A percentile compares a stretch with the other conserved stretches of the same genome.
These are phyloP conservation scores for Azemiops feae DNA, from an alignment of 2,113 vertebrate species.

Conservation along the genomic window DNA sequence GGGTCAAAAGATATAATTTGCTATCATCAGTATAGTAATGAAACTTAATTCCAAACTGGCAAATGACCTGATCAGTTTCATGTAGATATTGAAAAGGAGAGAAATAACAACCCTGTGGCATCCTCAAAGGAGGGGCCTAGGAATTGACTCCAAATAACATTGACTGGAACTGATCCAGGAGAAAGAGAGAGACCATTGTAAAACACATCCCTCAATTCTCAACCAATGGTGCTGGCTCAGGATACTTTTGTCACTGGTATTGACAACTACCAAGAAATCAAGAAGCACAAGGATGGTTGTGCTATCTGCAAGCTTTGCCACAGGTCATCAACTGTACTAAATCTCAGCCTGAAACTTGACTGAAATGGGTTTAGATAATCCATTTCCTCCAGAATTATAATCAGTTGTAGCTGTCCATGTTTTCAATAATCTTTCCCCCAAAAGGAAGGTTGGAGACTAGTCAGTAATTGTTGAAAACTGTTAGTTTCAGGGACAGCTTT, in stretches of 20 bases:
- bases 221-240: neutral
- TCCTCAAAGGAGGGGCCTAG: neutral
- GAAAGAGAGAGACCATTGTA: neutral
- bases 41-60: neutral
- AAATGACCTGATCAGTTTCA: neutral
- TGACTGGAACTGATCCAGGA: neutral
- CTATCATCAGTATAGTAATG: neutral
- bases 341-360: neutral
- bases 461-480: neutral
- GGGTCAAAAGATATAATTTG: neutral
- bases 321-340: neutral
- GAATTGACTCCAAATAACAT: neutral
- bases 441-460: neutral
- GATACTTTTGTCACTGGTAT: neutral
- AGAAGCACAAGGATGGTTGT: neutral
- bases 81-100: neutral
- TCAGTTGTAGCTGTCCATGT: neutral
- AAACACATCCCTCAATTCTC: neutral
- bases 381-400: neutral
- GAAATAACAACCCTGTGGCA: neutral
- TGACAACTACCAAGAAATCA: neutral
- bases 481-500: neutral
- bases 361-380: neutral
- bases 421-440: neutral
- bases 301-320: neutral